Evolutionary conservation across 2,113 vertebrate genomes (phyloP).

Genomic region (Oceanodroma tethys): DNA sequence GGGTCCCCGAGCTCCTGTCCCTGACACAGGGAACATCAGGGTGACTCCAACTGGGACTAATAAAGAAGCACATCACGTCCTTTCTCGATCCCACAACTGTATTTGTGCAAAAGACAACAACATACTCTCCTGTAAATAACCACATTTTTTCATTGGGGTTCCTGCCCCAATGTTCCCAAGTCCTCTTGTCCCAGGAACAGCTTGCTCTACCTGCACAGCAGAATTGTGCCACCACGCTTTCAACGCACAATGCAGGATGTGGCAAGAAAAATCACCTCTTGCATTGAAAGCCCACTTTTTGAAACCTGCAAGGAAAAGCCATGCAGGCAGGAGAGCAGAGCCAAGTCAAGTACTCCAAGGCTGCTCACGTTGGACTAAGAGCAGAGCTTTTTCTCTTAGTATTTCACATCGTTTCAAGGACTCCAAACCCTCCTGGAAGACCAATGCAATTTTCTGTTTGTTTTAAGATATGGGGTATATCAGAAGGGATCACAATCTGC

Average conservation of each 20-base stretch:
- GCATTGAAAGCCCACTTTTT: neutral
- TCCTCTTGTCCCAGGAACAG: neutral
- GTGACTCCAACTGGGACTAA: neutral
- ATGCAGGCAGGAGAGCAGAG: neutral
- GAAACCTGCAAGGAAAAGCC: neutral
- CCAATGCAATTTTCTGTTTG: neutral
- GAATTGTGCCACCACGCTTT: neutral
- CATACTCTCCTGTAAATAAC: neutral
- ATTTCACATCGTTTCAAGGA: neutral
- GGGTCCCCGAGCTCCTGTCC: neutral
- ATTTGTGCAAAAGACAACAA: neutral
- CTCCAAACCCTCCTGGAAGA: neutral
- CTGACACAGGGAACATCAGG: neutral
- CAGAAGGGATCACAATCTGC: neutral
- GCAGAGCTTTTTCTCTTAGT: neutral
- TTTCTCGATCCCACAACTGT: neutral
- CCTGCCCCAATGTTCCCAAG: rapidly evolving
- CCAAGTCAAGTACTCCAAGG: neutral
- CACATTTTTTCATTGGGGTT: neutral
- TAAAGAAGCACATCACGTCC: neutral
- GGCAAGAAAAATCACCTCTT: neutral
- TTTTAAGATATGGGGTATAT: neutral
- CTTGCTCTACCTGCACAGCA: neutral
- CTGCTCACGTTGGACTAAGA: neutral
- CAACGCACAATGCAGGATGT: no score